A percentile compares a stretch with the other conserved stretches of the same genome.
These are phyloP conservation scores for Hylia prasina DNA, from an alignment of 2,113 vertebrate genomes.

Conservation along the genomic window DNA sequence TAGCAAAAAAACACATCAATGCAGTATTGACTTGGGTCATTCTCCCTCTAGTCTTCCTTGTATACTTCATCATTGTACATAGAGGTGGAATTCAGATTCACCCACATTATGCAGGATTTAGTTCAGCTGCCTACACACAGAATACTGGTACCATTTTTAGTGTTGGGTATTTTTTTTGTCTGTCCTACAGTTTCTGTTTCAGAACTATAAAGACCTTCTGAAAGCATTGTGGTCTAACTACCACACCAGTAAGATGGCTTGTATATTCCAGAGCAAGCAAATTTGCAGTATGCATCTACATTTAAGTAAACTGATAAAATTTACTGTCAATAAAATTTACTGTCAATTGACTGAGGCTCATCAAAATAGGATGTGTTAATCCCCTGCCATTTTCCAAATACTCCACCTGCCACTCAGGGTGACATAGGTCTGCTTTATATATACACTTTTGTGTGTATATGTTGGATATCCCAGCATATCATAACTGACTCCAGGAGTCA, in stretches of 20 bases:
- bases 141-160: neutral
- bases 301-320: neutral
- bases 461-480: neutral
- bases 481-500: neutral
- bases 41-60: neutral
- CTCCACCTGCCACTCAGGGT: neutral
- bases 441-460: neutral
- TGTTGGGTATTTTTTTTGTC: rapidly evolving
- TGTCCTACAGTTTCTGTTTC: neutral
- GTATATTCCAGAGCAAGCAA: neutral
- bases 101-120: neutral
- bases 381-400: neutral
- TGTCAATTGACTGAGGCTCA: neutral
- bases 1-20: neutral
- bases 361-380: too few species aligned
- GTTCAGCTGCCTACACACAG: neutral
- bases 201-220: neutral
- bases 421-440: neutral
- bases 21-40: neutral
- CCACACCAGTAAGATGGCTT: neutral
- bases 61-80: neutral
- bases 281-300: neutral
- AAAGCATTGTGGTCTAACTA: neutral
- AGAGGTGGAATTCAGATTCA: neutral
- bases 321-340: neutral